Conservation (phyloP, 2,797 vertebrate species). For the Mus spretus region DNA sequence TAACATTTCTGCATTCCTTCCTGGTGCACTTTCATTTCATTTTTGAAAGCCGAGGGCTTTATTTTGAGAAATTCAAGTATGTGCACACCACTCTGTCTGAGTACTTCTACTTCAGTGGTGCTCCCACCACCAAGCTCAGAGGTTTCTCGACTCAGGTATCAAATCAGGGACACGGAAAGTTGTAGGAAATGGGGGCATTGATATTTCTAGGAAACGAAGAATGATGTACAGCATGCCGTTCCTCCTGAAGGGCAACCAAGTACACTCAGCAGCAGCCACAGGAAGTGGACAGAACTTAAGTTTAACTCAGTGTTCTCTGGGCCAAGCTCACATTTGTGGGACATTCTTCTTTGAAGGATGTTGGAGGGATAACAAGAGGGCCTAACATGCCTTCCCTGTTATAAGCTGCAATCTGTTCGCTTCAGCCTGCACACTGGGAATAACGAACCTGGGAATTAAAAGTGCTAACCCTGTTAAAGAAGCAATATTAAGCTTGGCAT, state of each 20-base stretch:
- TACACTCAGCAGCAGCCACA: slow-evolving; percentile 27
- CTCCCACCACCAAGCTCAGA: not conserved
- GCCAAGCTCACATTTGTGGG: slow-evolving; percentile 80
- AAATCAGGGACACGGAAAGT: not conserved
- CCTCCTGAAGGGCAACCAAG: slow-evolving; percentile 39
- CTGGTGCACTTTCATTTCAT: not conserved
- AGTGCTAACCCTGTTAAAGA: slow-evolving; percentile 92
- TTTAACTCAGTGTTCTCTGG: slow-evolving; percentile 72
- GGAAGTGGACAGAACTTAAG: slow-evolving; percentile 41
- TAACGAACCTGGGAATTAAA: slow-evolving; percentile 91
- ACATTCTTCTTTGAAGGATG: slow-evolving; percentile 72
- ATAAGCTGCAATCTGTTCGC: slow-evolving; percentile 87
- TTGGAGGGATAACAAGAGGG: slow-evolving; percentile 66
- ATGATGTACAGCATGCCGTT: not conserved
- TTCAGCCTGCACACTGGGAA: slow-evolving; percentile 85
- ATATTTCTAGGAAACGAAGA: slow-evolving; percentile 58
- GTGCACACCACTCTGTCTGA: not conserved
- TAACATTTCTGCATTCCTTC: slow-evolving; percentile 51
- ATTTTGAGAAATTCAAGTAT: not conserved
- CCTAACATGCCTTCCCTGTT: slow-evolving; percentile 84
- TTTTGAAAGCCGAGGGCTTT: slow-evolving; percentile 24
- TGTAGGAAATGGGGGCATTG: slow-evolving; percentile 60
- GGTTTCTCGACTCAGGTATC: not conserved
- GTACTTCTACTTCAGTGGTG: not conserved
- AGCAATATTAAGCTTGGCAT: slow-evolving; percentile 92